Percentiles rank a stretch among this genome's conserved stretches.
phyloP scores from a whole-genome alignment of 1,140 invertebrate genomes.

The Atta colombica region DNA sequence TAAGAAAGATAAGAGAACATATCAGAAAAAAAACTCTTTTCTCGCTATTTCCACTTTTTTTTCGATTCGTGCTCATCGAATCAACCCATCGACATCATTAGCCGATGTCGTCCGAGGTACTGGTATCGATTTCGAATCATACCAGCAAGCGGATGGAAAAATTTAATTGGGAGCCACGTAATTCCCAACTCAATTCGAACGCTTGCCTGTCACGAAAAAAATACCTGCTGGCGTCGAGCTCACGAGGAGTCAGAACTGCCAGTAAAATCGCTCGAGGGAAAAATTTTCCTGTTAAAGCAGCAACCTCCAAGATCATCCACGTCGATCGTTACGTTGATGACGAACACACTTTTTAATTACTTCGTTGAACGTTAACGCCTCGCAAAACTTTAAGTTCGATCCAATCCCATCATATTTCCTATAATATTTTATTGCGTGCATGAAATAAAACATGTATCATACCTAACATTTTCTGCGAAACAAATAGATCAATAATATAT shows the following conservation, averaged over 20 bases:
- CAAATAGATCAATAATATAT: not conserved
- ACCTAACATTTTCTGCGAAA: not conserved
- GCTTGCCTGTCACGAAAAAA: slow-evolving; percentile 71
- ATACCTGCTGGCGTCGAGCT: slow-evolving; percentile 64
- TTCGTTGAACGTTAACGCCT: slow-evolving; percentile 6
- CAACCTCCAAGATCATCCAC: slow-evolving; percentile 58
- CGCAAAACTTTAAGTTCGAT: slow-evolving; percentile 20
- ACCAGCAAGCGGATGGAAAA: slow-evolving; percentile 73
- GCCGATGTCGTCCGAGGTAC: slow-evolving; percentile 72
- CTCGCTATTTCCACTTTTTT: slow-evolving; percentile 13
- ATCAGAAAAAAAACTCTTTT: slow-evolving; percentile 2
- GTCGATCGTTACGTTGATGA: slow-evolving; percentile 48
- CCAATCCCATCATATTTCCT: not conserved
- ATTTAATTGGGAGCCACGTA: slow-evolving; percentile 78
- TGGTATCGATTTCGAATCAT: slow-evolving; percentile 79
- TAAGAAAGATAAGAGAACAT: slow-evolving; percentile 30
- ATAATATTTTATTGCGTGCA: slow-evolving; percentile 4
- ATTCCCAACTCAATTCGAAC: slow-evolving; percentile 77
- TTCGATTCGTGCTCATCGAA: slow-evolving; percentile 62
- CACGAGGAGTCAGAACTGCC: slow-evolving; percentile 66
- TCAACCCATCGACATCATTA: slow-evolving; percentile 75
- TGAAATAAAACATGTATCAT: not conserved
- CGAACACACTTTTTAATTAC: slow-evolving; percentile 56
- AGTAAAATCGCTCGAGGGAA: slow-evolving; percentile 70
- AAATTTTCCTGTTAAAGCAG: slow-evolving; percentile 73